Percentiles rank a stretch among this genome's conserved stretches.
Evolutionary conservation across 2,113 vertebrate genomes (phyloP).

Genomic region (Macquaria ambigua): DNA sequence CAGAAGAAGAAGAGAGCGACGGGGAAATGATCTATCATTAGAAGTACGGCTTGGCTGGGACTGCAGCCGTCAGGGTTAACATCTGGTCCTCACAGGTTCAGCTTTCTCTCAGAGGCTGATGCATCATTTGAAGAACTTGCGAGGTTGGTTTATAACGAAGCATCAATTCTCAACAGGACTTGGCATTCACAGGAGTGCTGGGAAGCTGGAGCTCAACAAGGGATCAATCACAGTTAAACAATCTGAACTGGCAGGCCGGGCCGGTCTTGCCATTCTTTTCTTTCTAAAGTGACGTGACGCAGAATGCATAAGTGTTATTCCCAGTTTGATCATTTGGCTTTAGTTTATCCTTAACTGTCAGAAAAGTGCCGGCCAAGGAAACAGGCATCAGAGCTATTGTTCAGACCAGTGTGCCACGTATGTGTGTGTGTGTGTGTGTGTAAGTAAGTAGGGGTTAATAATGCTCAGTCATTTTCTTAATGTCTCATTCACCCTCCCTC

Average conservation of each 20-base stretch:
- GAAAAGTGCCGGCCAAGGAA: conserved; percentile 34
- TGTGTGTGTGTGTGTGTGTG: conserved; percentile 32
- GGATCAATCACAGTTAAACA: conserved; percentile 74
- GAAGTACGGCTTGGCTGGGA: conserved; percentile 55
- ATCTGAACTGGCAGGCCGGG: conserved; percentile 59
- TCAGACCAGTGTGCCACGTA: conserved; percentile 25
- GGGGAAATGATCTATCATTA: conserved; percentile 65
- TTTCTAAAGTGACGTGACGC: conserved; percentile 57
- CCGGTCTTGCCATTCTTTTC: conserved; percentile 49
- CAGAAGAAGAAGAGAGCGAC: conserved; percentile 11
- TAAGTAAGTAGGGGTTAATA: conserved; percentile 70
- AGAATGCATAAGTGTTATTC: conserved; percentile 56
- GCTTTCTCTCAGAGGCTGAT: conserved; percentile 51
- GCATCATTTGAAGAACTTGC: conserved; percentile 68
- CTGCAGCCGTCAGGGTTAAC: conserved; percentile 60
- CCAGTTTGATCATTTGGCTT: conserved; percentile 53
- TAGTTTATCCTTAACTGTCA: conserved; percentile 47
- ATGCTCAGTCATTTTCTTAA: conserved; percentile 81
- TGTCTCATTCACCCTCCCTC: conserved; percentile 75
- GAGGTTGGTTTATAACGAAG: conserved; percentile 57
- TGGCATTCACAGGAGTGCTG: conserved; percentile 64
- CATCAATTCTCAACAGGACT: conserved; percentile 68
- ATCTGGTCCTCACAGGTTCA: conserved; percentile 62
- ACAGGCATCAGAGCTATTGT: conserved; percentile 45
- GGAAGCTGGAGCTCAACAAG: conserved; percentile 52